Conservation (phyloP, 2,113 vertebrate genomes). For the Erinaceus europaeus region DNA sequence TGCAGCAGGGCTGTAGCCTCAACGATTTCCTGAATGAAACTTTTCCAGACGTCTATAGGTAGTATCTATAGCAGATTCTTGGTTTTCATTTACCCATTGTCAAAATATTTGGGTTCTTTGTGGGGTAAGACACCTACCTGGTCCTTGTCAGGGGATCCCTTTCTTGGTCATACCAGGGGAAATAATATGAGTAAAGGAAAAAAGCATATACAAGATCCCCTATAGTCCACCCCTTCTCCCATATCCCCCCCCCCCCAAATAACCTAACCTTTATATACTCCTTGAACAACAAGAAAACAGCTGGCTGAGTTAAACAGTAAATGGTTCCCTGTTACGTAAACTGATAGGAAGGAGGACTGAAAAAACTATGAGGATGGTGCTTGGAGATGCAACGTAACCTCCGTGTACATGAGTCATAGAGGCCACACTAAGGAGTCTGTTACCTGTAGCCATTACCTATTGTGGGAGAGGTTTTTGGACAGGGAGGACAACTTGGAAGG, state of each 20-base stretch:
- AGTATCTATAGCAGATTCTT: constrained; percentile 69
- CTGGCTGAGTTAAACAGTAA: constrained; percentile 74
- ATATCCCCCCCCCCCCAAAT: constrained; percentile 71
- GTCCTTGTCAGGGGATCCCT: constrained; percentile 32
- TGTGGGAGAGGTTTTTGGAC: constrained; percentile 94
- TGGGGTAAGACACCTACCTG: constrained; percentile 25
- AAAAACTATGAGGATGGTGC: constrained; percentile 72
- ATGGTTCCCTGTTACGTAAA: constrained; percentile 78
- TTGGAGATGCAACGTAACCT: constrained; percentile 70
- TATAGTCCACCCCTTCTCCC: constrained; percentile 53
- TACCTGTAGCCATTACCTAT: constrained; percentile 99
- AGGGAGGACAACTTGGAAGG: constrained; percentile 93
- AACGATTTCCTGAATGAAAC: constrained; percentile 42
- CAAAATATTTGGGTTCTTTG: constrained; percentile 61
- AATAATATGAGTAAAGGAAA: constrained; percentile 67
- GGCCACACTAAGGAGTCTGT: constrained; percentile 68
- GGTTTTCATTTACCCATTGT: constrained; percentile 67
- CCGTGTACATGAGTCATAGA: constrained; percentile 44
- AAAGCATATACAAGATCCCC: constrained; percentile 75
- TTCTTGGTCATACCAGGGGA: constrained; percentile 66
- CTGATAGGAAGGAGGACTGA: constrained; percentile 78
- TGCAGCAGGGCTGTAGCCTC: constrained; percentile 63
- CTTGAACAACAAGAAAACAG: constrained; percentile 76
- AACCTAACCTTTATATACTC: constrained; percentile 74
- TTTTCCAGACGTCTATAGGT: constrained; percentile 67